Base-by-base conservation (phyloP, 2,113 vertebrate species). In the Hyla sarda region DNA sequence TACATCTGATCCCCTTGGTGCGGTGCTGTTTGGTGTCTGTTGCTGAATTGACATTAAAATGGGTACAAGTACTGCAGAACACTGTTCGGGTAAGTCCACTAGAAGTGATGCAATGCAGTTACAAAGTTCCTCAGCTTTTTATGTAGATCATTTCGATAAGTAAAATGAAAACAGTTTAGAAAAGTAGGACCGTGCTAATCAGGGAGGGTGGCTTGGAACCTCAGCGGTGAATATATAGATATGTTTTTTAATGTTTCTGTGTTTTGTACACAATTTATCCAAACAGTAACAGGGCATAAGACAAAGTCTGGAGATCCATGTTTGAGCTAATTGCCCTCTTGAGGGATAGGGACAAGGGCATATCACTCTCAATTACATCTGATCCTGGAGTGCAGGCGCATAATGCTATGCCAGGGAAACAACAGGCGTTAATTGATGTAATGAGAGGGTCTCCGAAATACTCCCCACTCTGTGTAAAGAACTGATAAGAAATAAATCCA, bases 381-480 rank as follows among this genome's bases (percentile, higher is more conserved):
- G 58, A 67, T 78, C 83, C 83, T 78, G 74, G 73, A 78, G 83
- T 85, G 60, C 60, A 65, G 54, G 83, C 60, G 41, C 47, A 78
- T 85, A 78, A 85, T 54, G 30, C 47, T 78, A 52, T 50, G 52
- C 73, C 37, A 54, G 30, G 60, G 25, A 52, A 85, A 85, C 74
- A 85, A 85, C 83, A 85, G 83, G 83, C 74, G 17, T 85, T 78
- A 85, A 85, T 69, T 85, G 83, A 45, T 67, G 45, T 78, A 85
- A 85, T 56, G 62, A 78, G 83, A 50, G 83, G 83, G 83, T 85
- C 74, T 85, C 79, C 37, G 75, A 78, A 76, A 69, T 19, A 9
- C 60, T 78, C 21, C 74, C 74, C 60, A 52, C 74, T 85, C 74
- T 52, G 45, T 78, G 83, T 32, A 47, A 32, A 25, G 25, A 19